phyloP scores from a whole-genome alignment of 37 sponge, comb jelly and placozoan genomes.

The Diacarnus erythraeanus region DNA sequence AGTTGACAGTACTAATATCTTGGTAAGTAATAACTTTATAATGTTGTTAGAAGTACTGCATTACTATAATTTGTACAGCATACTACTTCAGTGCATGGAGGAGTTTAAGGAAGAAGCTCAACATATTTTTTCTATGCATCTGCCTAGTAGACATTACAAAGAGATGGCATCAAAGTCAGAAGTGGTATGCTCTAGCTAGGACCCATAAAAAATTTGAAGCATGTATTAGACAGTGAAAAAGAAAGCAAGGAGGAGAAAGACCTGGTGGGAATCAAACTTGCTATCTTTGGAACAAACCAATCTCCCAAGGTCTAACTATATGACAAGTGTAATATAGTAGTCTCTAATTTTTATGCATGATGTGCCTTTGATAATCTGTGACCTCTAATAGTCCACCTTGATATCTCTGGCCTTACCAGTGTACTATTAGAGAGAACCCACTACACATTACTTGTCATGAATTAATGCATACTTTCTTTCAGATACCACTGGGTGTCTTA shows the following conservation, averaged over 20 bases:
- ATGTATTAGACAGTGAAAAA: background rate
- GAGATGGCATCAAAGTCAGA: constrained; percentile 15
- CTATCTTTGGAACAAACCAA: too few species aligned
- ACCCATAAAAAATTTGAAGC: background rate
- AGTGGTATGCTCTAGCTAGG: background rate
- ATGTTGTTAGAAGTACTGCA: background rate
- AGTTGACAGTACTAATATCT: background rate
- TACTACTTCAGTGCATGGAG: constrained; percentile 4
- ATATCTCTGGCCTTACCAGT: too few species aligned
- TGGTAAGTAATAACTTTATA: background rate
- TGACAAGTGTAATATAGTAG: too few species aligned
- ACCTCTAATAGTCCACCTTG: too few species aligned
- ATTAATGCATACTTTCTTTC: background rate
- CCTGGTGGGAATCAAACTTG: too few species aligned
- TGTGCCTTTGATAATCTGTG: too few species aligned
- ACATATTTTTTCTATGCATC: background rate
- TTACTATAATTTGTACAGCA: background rate
- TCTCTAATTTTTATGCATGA: too few species aligned
- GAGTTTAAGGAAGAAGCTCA: constrained; percentile 18
- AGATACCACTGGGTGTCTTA: background rate
- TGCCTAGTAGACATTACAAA: background rate
- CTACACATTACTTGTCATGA: too few species aligned
- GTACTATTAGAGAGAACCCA: background rate
- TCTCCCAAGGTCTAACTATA: too few species aligned
- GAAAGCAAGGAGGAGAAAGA: too few species aligned